These are phyloP conservation scores for Irena cyanogastra DNA, from an alignment of 2,113 vertebrate genomes.

Conservation along the genomic window DNA sequence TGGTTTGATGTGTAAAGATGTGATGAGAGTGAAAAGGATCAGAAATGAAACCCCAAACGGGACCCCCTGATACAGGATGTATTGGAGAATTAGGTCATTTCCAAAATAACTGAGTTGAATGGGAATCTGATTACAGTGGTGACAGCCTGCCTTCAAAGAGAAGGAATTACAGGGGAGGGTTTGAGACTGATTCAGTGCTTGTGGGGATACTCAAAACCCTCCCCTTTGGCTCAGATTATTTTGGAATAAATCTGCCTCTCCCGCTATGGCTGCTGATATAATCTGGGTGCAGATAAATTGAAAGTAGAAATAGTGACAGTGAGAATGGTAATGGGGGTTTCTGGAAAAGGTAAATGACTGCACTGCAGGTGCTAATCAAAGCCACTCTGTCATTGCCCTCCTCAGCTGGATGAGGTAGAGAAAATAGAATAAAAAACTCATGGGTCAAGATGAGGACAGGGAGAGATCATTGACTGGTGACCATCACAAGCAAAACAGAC, in stretches of 20 bases:
- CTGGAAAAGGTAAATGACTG: neutral
- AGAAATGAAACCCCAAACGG: neutral
- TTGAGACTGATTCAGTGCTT: neutral
- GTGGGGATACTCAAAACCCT: neutral
- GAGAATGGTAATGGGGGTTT: neutral
- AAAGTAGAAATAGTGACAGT: neutral
- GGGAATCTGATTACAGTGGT: constrained; percentile 31
- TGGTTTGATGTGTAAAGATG: neutral
- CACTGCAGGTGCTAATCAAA: neutral
- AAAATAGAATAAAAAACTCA: neutral
- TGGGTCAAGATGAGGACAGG: neutral
- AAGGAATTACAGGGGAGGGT: neutral
- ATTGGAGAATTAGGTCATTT: constrained; percentile 4
- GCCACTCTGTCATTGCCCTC: fast-evolving
- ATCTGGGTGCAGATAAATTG: neutral
- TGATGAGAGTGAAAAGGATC: neutral
- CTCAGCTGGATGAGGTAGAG: neutral
- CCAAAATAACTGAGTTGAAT: constrained; percentile 20
- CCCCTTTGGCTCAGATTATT: neutral
- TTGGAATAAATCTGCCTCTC: neutral
- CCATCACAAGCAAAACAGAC: neutral
- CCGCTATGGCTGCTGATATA: neutral
- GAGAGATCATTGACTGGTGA: neutral
- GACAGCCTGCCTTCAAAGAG: neutral
- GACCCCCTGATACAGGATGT: neutral